These are phyloP conservation scores for Protophormia terraenovae DNA, from an alignment of 2,888 invertebrate species.

Conservation along the genomic window DNA sequence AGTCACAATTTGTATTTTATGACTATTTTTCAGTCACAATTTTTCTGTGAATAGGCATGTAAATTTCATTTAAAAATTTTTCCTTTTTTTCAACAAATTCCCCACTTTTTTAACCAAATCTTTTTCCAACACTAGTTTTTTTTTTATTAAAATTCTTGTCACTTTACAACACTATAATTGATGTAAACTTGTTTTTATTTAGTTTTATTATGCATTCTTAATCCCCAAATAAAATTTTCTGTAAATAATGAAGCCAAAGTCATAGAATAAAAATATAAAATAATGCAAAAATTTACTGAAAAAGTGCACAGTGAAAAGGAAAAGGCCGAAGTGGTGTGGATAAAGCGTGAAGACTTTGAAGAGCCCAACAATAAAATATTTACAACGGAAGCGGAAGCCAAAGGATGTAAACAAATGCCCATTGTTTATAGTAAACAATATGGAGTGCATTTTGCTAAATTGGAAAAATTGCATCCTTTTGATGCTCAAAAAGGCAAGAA, in stretches of 20 bases:
- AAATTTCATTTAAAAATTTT: no score
- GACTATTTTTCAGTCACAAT: no score
- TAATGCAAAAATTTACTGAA: conserved; percentile 72
- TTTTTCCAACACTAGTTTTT: background rate
- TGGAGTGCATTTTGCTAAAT: conserved; percentile 90
- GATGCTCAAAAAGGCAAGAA: conserved; percentile 94
- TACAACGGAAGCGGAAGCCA: conserved; percentile 46
- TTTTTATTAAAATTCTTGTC: background rate
- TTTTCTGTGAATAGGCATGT: no score
- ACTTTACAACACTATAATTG: conserved; percentile 41
- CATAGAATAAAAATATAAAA: background rate
- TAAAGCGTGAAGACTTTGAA: conserved; percentile 61
- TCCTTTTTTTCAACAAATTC: no score
- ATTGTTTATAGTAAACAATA: conserved; percentile 90
- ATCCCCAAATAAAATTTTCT: background rate
- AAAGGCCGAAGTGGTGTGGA: conserved; percentile 71
- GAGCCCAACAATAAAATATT: background rate
- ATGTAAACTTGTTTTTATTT: background rate
- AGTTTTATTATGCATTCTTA: background rate
- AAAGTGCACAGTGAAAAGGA: conserved; percentile 71
- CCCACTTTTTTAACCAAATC: no score
- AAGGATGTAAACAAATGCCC: conserved; percentile 82
- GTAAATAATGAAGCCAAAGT: conserved; percentile 10
- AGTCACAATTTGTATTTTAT: no score
- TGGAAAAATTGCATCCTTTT: conserved; percentile 93